These are phyloP conservation scores for Malurus alboscapulatus DNA, from an alignment of 2,113 vertebrate species.

Conservation along the genomic window DNA sequence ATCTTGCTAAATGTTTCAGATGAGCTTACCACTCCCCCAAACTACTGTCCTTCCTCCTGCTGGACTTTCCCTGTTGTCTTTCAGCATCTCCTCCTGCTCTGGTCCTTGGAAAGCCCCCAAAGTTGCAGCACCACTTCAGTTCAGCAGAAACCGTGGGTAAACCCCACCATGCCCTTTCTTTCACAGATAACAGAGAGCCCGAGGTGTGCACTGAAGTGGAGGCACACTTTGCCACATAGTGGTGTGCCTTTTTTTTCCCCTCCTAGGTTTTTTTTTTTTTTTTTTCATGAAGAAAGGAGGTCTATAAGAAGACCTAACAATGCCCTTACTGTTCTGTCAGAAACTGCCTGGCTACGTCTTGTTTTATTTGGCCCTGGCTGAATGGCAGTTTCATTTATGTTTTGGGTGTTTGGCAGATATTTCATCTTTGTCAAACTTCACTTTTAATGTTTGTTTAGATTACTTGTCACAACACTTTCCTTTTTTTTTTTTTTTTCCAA, in stretches of 20 bases:
- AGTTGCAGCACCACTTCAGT: neutral
- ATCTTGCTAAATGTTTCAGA: neutral
- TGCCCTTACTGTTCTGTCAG: constrained; percentile 55
- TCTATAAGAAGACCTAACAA: constrained; percentile 52
- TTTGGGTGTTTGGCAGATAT: constrained; percentile 59
- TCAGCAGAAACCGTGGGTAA: neutral
- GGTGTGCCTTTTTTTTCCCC: neutral
- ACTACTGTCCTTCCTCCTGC: neutral
- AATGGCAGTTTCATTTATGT: constrained; percentile 64
- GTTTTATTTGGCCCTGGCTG: constrained; percentile 59
- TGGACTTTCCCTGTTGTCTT: neutral
- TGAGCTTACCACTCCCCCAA: neutral
- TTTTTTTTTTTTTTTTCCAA: neutral
- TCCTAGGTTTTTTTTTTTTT: neutral
- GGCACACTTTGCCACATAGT: neutral
- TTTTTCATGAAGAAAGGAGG: neutral
- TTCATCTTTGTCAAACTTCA: constrained; percentile 67
- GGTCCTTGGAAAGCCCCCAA: neutral
- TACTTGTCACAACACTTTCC: constrained; percentile 51
- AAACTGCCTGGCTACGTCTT: constrained; percentile 50
- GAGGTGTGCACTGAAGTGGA: constrained; percentile 10
- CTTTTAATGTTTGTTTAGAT: constrained; percentile 64
- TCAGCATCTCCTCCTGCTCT: neutral
- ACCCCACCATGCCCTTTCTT: neutral
- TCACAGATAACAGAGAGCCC: neutral